Base-by-base conservation (phyloP, 2,113 vertebrate species). In the Pelecanus crispus region DNA sequence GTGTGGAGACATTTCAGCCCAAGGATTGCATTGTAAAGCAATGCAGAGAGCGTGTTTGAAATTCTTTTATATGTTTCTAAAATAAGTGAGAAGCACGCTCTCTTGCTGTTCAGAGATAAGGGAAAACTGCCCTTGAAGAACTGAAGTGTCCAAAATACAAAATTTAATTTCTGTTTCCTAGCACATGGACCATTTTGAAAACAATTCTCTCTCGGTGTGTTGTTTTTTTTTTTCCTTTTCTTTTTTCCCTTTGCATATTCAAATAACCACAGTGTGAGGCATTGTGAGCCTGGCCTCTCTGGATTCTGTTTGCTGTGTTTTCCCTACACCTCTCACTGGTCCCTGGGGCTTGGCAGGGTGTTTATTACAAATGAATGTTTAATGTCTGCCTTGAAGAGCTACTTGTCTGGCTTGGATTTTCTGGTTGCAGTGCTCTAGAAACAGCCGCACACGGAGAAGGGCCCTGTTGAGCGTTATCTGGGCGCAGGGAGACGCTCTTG, bases 281-380 rank as follows among this genome's bases (percentile, higher is more conserved):
- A 14, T 14, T 40, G 44, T 15, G 71, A 61, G 67, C 34, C 87
- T 86, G 61, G 70, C 40, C 56, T 85, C 52, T 78, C 81, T 72
- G 78, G 55, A 14, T 93, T 90, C 42, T n/a, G 17, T 88, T 91
- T 86, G 58, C 74, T 82, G 34, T 22, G 24, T 63, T 75, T 75
- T 92, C 28, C 49, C 34, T 61, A 19, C 79, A 49, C 85, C 71
- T 90, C 72, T 88, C 7, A 5, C 38, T 52, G 53, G 14, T 94
- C 93, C 75, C 81, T 55, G 55, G 82, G 75, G 95, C 53, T 77
- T 15, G 3, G 79, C 13, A 74, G 25, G 31, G 82, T 86, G 85
- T 95, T 95, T 93, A 88, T 90, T 96, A 62, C 74, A 92, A 77
- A 72, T 83, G 72, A 78, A 74, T 73, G 87, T 92, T 93, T 90